Evolutionary conservation across 2,888 invertebrate species (phyloP).

Genomic region (Calameuta pallipes): DNA sequence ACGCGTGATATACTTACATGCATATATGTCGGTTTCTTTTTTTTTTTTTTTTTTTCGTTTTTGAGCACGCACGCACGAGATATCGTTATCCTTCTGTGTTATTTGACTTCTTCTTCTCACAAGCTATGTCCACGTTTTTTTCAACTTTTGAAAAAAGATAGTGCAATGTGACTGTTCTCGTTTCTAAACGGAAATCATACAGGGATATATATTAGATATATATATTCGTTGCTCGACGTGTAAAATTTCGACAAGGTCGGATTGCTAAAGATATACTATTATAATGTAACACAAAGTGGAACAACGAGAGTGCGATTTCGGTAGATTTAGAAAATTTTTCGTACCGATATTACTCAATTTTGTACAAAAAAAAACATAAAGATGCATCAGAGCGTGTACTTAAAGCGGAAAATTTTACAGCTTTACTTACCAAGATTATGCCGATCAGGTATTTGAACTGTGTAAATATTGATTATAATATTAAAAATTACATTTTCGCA

Average conservation of each 20-base stretch:
- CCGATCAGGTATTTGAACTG: neutral
- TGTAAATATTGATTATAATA: neutral
- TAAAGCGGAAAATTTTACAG: neutral
- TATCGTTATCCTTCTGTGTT: neutral
- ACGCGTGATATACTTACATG: neutral
- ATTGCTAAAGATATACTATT: neutral
- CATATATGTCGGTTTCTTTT: neutral
- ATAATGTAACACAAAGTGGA: neutral
- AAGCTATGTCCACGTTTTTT: constrained; percentile 8
- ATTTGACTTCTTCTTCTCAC: neutral
- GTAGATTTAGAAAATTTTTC: neutral
- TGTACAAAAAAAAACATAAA: neutral
- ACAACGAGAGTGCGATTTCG: neutral
- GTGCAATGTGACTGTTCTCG: neutral
- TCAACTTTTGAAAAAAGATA: neutral
- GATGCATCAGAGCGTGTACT: neutral
- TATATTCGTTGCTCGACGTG: neutral
- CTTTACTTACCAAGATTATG: neutral
- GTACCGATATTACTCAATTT: neutral
- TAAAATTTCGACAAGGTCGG: neutral
- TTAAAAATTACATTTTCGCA: neutral
- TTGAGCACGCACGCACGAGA: neutral
- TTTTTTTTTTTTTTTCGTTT: neutral
- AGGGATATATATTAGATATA: neutral
- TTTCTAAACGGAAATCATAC: constrained; percentile 4